Evolutionary conservation across 2,797 vertebrate genomes (phyloP), one percentile per base, ranked within the genome.

Genomic region (Glossophaga mutica): DNA sequence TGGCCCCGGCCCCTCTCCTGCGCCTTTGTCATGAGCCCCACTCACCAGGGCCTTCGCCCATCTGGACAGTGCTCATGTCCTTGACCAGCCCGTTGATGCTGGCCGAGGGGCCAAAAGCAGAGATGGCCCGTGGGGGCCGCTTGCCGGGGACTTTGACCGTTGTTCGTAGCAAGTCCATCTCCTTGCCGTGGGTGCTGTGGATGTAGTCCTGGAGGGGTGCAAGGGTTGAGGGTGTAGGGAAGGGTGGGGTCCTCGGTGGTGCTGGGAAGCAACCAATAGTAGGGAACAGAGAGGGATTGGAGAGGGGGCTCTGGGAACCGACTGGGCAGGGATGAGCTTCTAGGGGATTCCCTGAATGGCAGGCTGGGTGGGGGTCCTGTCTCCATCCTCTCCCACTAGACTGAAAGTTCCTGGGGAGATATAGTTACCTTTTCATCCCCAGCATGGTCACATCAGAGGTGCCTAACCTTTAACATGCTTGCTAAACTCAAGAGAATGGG

Each of bases 101-200:
- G 29, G 99, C 98, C 0, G 97, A 98, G 84, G 99, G 98, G 3
- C 99, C 99, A 1, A 99, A 98, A 2, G 99, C 99, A 0, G 99
- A 99, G 8, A 99, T 99, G n/a, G 99, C 99, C 26, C 99, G 98
- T 0, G 99, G 99, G 3, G 99, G 99, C 42, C 99, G 99, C 98
- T 99, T 99, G 44, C 99, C 99, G 0, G 99, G 99, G 88, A 99
- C 99, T 97, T 99, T 99, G 22, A 99, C 99, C 0, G 99, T 99
- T 90, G 99, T 99, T 0, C 99, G 99, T 37, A 99, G 98, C 68
- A 99, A 98, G 92, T 99, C 99, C 96, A 99, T 99, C 96, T 99
- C 99, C 98, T 99, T 99, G 4, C 99, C 99, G 0, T 99, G 99
- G 32, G 97, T 98, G 57, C 99, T 99, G 98, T 99, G 99, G 37